These are phyloP conservation scores for Theretra japonica DNA, from an alignment of 2,888 invertebrate species.

Conservation along the genomic window DNA sequence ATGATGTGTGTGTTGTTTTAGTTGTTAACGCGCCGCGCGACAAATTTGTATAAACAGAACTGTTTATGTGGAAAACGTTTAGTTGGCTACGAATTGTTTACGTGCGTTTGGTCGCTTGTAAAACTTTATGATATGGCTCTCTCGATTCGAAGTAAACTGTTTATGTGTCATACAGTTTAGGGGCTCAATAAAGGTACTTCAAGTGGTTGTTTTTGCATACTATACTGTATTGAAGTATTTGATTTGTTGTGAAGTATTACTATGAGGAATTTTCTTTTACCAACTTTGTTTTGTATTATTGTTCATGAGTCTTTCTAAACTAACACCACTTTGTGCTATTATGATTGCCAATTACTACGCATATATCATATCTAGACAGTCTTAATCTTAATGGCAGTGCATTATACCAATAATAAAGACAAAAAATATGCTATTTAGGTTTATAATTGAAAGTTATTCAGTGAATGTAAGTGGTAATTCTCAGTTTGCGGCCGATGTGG, in stretches of 20 bases:
- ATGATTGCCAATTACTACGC: neutral
- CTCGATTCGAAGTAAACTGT: slow-evolving; percentile 43
- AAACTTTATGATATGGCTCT: slow-evolving; percentile 55
- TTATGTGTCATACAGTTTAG: slow-evolving; percentile 24
- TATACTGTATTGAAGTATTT: neutral
- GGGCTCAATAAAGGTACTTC: slow-evolving; percentile 21
- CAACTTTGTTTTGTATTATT: neutral
- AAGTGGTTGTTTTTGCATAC: slow-evolving; percentile 19
- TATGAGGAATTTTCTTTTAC: too few relatives aligned
- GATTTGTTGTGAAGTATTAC: neutral
- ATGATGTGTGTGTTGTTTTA: slow-evolving; percentile 60
- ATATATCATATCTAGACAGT: too few relatives aligned
- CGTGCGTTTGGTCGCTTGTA: slow-evolving; percentile 53
- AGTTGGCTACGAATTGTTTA: slow-evolving; percentile 56
- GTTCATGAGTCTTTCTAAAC: neutral
- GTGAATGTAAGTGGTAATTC: slow-evolving; percentile 78
- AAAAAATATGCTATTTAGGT: neutral
- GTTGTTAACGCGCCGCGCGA: slow-evolving; percentile 51
- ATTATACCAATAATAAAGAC: neutral
- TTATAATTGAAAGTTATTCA: slow-evolving; percentile 52
- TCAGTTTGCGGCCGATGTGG: slow-evolving; percentile 83
- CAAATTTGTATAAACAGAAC: slow-evolving; percentile 58
- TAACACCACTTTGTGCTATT: neutral
- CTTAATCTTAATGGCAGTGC: too few relatives aligned
- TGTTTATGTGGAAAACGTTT: slow-evolving; percentile 51